Base-by-base conservation (phyloP, 2,888 invertebrate species). In the Andricus curvator region DNA sequence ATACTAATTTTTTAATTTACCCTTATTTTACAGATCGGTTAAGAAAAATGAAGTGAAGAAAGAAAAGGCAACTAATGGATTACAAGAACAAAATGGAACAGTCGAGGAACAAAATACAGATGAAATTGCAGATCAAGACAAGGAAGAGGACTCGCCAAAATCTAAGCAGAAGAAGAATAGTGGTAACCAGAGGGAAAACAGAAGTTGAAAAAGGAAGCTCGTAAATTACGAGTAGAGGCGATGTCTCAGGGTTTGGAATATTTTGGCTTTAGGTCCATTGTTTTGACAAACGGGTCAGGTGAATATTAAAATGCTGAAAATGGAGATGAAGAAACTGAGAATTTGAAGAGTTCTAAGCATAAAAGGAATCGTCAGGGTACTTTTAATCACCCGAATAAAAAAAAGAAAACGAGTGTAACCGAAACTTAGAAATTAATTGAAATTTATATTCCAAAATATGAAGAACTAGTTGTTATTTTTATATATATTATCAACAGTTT, bases 191-290 rank as follows among this genome's bases (percentile, higher is more conserved):
- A 93, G 90, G 79, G 92, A 93, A 60, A 91, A 51, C 91, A 93
- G 74, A 93, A 93, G 84, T 86, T 93, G 78, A 94, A 94, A 84
- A 94, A 94, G 85, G 93, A 94, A 87, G 90, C 94, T 25, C 93
- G 93, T 80, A 87, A 92, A 81, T 86, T 93, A 79, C 90, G 94
- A 68, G 88, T 93, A 44, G 89, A 93, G 81, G 92, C 93, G 81
- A 92, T 94, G 84, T 93, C 93, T 0, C 92, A 94, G 86, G 94
- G 94, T 62, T 89, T 94, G 2, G 88, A 91, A 79, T 80, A 85
- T 29, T 84, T 92, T 68, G 86, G 90, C n/a, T 93, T 93, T 80
- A 90, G 90, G 83, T 87, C 84, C 67, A 83, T 88, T 48, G 25
- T 25, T 41, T 25, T 68, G 25, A 15, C 68, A 9, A 68, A 68